Evolutionary conservation across 64 coral and sea anemone genomes (phyloP).

Genomic region (Pocillopora damicornis): DNA sequence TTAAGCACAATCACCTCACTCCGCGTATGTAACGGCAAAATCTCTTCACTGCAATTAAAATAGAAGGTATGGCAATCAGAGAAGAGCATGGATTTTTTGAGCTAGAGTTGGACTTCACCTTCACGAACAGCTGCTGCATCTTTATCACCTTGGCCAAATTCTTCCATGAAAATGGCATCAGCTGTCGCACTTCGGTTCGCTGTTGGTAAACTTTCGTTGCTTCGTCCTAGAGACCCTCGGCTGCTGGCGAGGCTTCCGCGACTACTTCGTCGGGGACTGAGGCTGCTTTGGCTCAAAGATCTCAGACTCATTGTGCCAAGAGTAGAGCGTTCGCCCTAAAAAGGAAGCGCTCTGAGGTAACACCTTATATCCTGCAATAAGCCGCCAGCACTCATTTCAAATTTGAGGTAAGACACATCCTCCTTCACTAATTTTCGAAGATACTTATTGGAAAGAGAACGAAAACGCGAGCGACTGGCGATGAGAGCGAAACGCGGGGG

Average conservation of each 20-base stretch:
- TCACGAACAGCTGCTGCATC: conserved; percentile 31
- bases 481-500: too few relatives aligned
- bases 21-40: not conserved
- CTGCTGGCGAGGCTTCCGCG: conserved; percentile 33
- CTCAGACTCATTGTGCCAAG: conserved; percentile 42
- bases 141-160: conserved; percentile 61
- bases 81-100: not conserved
- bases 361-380: too few relatives aligned
- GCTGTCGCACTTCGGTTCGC: conserved; percentile 74
- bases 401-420: too few relatives aligned
- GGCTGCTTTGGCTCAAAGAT: conserved; percentile 34
- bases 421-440: too few relatives aligned
- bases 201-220: conserved; percentile 50
- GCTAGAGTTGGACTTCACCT: not conserved
- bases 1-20: too few relatives aligned
- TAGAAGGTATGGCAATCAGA: not conserved
- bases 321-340: conserved; percentile 82
- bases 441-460: too few relatives aligned
- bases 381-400: too few relatives aligned
- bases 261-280: conserved; percentile 28
- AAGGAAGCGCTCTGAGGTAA: not conserved
- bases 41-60: not conserved
- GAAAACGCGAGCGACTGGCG: too few relatives aligned
- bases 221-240: conserved; percentile 54
- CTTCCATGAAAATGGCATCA: conserved; percentile 82